Percentiles rank a stretch among this genome's conserved stretches.
Conservation (phyloP, 2,888 invertebrate species). For the Allacma fusca region DNA sequence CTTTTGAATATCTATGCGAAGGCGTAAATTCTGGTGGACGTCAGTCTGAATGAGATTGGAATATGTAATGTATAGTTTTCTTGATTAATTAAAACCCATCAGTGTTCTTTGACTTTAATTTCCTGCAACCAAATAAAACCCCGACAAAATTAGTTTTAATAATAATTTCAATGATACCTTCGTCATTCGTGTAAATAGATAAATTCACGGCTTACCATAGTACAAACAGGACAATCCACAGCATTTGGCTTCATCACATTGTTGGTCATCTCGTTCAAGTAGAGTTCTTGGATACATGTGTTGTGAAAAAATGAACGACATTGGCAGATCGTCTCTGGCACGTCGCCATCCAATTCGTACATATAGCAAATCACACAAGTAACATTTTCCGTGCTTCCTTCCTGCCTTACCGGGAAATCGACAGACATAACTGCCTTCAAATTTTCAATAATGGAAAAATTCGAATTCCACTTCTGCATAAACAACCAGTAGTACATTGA, state of each 20-base stretch:
- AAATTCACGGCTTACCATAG: not conserved
- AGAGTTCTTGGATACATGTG: conserved; percentile 65
- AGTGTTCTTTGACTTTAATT: not conserved
- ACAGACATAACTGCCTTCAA: conserved; percentile 62
- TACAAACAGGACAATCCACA: conserved; percentile 49
- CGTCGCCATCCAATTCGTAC: conserved; percentile 63
- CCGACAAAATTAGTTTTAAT: not conserved
- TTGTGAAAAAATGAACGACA: conserved; percentile 65
- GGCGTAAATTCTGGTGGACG: too few relatives aligned
- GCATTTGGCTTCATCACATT: conserved; percentile 32
- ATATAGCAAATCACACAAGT: conserved; percentile 66
- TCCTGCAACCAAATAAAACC: not conserved
- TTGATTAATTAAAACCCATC: too few relatives aligned
- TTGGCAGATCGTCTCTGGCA: conserved; percentile 65
- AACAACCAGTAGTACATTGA: too few relatives aligned
- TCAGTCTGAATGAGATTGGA: too few relatives aligned
- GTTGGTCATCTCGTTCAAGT: conserved; percentile 45
- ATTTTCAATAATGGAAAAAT: conserved; percentile 63
- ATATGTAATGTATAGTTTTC: too few relatives aligned
- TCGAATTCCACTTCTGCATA: conserved; percentile 63
- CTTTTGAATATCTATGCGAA: too few relatives aligned
- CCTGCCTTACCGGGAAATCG: conserved; percentile 62
- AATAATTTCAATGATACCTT: too few relatives aligned
- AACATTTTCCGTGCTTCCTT: conserved; percentile 33
- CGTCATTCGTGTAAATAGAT: not conserved